A percentile compares a stretch with the other conserved stretches of the same genome.
Conservation (phyloP, 2,888 invertebrate species). For the Nebria brevicollis region DNA sequence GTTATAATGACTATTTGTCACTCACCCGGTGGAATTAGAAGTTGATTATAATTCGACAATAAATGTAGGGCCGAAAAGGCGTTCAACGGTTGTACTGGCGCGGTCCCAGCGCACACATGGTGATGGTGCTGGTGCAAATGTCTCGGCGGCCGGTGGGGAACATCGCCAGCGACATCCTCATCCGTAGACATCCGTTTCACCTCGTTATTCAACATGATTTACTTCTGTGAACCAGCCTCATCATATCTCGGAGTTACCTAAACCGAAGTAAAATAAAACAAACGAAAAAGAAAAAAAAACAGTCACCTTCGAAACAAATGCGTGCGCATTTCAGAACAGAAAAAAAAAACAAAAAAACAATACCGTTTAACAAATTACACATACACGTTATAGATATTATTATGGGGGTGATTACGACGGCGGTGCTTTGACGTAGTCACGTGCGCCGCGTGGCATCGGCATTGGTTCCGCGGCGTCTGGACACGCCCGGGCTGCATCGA, state of each 20-base stretch:
- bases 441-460: constrained; percentile 12
- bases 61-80: constrained; percentile 71
- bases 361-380: constrained; percentile 41
- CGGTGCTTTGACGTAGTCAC: constrained; percentile 3
- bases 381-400: constrained; percentile 22
- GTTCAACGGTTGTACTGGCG: constrained; percentile 59
- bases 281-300: not conserved
- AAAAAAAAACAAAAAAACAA: constrained; percentile 25
- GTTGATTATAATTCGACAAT: constrained; percentile 73
- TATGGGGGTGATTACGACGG: constrained; percentile 13
- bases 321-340: not conserved
- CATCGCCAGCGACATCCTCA: not conserved
- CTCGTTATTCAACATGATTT: constrained; percentile 37
- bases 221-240: not conserved
- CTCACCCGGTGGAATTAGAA: constrained; percentile 70
- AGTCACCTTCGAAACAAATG: not conserved
- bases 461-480: constrained; percentile 20
- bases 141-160: not conserved
- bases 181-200: constrained; percentile 21
- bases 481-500: constrained; percentile 11
- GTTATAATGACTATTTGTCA: not conserved
- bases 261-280: not conserved
- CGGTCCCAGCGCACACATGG: constrained; percentile 53
- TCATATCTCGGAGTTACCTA: not conserved
- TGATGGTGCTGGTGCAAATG: constrained; percentile 19